phyloP scores from a whole-genome alignment of 2,113 vertebrate species.

The Tenrec ecaudatus region DNA sequence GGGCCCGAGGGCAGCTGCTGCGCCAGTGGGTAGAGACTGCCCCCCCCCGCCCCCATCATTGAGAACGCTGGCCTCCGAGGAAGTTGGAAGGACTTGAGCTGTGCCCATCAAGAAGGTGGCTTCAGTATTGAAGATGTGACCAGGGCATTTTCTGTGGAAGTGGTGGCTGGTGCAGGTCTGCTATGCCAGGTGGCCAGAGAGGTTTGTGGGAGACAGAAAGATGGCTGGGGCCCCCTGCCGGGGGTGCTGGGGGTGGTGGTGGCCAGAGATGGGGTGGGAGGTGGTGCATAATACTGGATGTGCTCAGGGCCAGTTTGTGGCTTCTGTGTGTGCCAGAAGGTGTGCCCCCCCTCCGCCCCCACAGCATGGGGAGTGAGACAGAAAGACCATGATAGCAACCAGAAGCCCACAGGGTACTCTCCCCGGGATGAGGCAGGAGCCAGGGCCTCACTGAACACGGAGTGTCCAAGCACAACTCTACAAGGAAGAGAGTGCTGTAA shows the following conservation, averaged over 20 bases:
- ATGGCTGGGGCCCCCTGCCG: background rate
- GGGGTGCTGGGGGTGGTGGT: constrained; percentile 29
- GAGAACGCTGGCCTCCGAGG: background rate
- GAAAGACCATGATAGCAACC: background rate
- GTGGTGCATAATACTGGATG: constrained; percentile 53
- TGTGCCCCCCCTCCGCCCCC: constrained; percentile 42
- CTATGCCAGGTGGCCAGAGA: constrained; percentile 24
- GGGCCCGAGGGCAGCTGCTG: background rate
- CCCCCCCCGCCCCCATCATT: no score
- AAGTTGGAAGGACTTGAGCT: background rate
- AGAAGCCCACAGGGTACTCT: constrained; percentile 36
- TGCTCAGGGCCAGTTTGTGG: constrained; percentile 60
- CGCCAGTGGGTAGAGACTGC: accelerated
- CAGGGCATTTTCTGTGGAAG: constrained; percentile 66
- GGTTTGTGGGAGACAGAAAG: constrained; percentile 38
- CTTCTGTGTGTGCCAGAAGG: constrained; percentile 59
- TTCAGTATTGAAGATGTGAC: constrained; percentile 46
- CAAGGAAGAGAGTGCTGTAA: constrained; percentile 76
- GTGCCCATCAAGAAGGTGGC: constrained; percentile 34
- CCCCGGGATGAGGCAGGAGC: constrained; percentile 56
- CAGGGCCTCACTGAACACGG: constrained; percentile 67
- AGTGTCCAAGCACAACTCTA: constrained; percentile 58
- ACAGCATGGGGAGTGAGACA: background rate
- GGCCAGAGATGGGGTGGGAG: constrained; percentile 61
- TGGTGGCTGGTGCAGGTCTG: constrained; percentile 63